Percentiles rank a stretch among this genome's conserved stretches.
phyloP scores from a whole-genome alignment of 2,113 vertebrate genomes.

The Cairina moschata region DNA sequence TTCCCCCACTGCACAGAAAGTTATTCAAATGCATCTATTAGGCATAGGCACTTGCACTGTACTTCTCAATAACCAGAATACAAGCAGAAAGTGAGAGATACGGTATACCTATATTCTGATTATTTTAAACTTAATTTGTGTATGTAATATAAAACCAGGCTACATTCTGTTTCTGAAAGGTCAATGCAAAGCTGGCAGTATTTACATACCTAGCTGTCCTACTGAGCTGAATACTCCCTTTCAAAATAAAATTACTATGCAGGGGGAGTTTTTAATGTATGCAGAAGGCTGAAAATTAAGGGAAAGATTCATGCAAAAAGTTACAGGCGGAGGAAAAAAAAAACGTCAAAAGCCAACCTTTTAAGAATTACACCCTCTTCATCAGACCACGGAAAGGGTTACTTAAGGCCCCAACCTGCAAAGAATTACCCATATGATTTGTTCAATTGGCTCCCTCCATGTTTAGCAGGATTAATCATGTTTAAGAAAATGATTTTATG shows the following conservation, averaged over 20 bases:
- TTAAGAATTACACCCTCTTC: constrained; percentile 67
- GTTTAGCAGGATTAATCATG: constrained; percentile 29
- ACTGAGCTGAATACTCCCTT: background rate
- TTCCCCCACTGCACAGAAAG: background rate
- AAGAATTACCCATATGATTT: constrained; percentile 72
- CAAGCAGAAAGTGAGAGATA: background rate
- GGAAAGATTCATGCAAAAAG: constrained; percentile 58
- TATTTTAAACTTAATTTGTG: background rate
- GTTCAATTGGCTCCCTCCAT: constrained; percentile 63
- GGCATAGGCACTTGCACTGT: background rate
- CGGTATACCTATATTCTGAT: background rate
- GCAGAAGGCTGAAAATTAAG: constrained; percentile 49
- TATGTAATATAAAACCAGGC: background rate
- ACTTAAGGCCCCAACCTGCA: constrained; percentile 69
- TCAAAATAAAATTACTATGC: background rate
- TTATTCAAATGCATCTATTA: background rate
- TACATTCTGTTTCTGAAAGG: background rate
- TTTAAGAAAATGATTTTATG: constrained; percentile 16
- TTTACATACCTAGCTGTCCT: background rate
- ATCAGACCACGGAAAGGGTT: constrained; percentile 67
- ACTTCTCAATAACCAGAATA: constrained; percentile 25
- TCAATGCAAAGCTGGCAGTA: background rate
- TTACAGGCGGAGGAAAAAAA: constrained; percentile 28
- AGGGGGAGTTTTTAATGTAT: background rate
- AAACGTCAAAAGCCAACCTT: constrained; percentile 63